A percentile compares a stretch with the other conserved stretches of the same genome.
phyloP scores from a whole-genome alignment of 2,888 invertebrate genomes.

The Papilio demoleus region DNA sequence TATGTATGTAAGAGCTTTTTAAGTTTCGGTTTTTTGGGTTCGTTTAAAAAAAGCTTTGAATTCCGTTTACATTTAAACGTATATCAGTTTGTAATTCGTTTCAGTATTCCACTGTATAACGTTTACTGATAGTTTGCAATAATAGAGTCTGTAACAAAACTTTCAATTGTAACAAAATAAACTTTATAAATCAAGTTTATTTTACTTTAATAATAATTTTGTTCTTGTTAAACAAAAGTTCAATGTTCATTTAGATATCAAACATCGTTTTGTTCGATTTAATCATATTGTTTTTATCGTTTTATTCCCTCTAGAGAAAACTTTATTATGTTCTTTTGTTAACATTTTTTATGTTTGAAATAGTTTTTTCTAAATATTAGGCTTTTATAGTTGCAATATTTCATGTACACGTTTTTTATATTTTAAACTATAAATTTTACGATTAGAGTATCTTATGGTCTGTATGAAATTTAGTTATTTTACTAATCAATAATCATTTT shows the following conservation, averaged over 20 bases:
- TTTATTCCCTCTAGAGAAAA: background rate
- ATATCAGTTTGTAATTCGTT: too few species aligned
- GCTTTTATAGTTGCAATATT: background rate
- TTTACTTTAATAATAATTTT: constrained; percentile 3
- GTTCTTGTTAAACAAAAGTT: constrained; percentile 9
- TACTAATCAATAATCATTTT: too few species aligned
- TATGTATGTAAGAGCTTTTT: too few species aligned
- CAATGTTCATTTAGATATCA: constrained; percentile 15
- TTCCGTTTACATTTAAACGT: too few species aligned
- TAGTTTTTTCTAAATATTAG: background rate
- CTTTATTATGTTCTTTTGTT: constrained; percentile 14
- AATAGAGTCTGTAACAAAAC: background rate
- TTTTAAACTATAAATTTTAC: too few species aligned
- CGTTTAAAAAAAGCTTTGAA: too few species aligned
- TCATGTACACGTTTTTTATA: background rate
- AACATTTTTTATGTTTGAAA: constrained; percentile 8
- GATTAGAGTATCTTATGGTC: background rate
- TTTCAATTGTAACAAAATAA: background rate
- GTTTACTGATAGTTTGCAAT: too few species aligned
- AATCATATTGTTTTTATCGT: constrained; percentile 17
- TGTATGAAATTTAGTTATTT: too few species aligned
- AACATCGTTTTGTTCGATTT: constrained; percentile 26
- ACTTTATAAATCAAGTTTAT: background rate
- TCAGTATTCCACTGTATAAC: too few species aligned
- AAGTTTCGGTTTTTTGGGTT: too few species aligned